phyloP scores from a whole-genome alignment of 2,113 vertebrate species.

The Cynopterus brachyotis region DNA sequence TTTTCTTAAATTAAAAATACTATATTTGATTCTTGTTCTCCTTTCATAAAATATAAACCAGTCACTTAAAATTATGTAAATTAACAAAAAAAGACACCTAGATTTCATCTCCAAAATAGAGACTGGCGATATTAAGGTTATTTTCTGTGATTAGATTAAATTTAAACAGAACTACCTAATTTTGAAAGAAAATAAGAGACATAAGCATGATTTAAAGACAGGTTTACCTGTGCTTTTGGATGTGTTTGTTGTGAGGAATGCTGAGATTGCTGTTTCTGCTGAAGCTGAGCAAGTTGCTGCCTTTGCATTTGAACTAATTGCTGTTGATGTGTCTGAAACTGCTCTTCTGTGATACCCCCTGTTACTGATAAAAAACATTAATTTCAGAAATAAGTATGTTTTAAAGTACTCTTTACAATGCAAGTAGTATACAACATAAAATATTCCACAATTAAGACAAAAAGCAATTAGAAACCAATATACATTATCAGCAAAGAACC shows the following conservation, averaged over 20 bases:
- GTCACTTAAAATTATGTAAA: neutral
- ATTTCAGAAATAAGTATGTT: constrained; percentile 34
- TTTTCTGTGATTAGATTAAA: neutral
- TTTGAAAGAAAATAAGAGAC: neutral
- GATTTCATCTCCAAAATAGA: neutral
- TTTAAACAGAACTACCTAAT: neutral
- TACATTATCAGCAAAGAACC: neutral
- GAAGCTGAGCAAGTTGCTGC: constrained; percentile 92
- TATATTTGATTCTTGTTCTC: neutral
- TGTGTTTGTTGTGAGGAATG: constrained; percentile 86
- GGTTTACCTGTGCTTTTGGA: constrained; percentile 87
- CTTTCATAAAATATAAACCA: constrained; percentile 18
- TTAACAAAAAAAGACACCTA: constrained; percentile 6
- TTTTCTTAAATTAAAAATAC: constrained; percentile 28
- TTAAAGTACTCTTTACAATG: constrained; percentile 32
- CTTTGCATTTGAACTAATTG: constrained; percentile 94
- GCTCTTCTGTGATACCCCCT: constrained; percentile 95
- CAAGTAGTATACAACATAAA: constrained; percentile 19
- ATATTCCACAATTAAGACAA: constrained; percentile 22
- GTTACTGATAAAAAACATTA: constrained; percentile 79
- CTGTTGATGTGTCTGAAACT: constrained; percentile 94
- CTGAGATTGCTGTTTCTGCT: constrained; percentile 90
- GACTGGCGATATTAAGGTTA: neutral
- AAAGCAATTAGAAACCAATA: constrained; percentile 25
- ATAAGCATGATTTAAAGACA: neutral